phyloP scores from a whole-genome alignment of 2,888 invertebrate genomes.

The Miltochrista miniata region DNA sequence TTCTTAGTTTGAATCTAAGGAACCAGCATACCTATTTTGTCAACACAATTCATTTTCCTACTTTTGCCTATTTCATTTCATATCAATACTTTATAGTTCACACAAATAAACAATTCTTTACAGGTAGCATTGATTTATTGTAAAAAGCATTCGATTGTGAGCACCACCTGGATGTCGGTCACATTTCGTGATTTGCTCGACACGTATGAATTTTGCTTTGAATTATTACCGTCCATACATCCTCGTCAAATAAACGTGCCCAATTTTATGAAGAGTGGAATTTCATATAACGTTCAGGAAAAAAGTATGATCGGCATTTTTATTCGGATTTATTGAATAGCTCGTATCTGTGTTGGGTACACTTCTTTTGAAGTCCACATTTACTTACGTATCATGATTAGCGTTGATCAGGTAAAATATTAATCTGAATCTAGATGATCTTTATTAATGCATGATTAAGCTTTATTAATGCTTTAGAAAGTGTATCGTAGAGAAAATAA shows the following conservation, averaged over 20 bases:
- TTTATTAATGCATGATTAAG: background rate
- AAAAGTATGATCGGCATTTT: conserved; percentile 58
- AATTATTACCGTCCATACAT: conserved; percentile 61
- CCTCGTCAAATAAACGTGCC: conserved; percentile 48
- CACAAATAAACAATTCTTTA: conserved; percentile 17
- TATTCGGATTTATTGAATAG: conserved; percentile 61
- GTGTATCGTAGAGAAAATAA: too few relatives aligned
- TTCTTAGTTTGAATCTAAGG: too few relatives aligned
- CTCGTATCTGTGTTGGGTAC: conserved; percentile 11
- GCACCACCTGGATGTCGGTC: conserved; percentile 23
- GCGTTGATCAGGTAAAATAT: conserved; percentile 15
- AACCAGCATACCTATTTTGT: too few relatives aligned
- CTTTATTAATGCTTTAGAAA: too few relatives aligned
- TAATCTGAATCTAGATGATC: background rate
- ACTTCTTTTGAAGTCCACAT: background rate
- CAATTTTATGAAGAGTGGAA: conserved; percentile 64
- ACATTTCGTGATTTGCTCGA: conserved; percentile 70
- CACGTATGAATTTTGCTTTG: conserved; percentile 65
- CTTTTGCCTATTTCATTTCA: too few relatives aligned
- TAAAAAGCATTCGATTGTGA: background rate
- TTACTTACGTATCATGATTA: conserved; percentile 27
- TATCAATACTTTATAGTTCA: background rate
- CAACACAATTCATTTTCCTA: too few relatives aligned
- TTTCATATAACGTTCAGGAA: conserved; percentile 54
- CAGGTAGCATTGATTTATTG: conserved; percentile 20